phyloP scores from a whole-genome alignment of 2,113 vertebrate species.

The Gila orcuttii region DNA sequence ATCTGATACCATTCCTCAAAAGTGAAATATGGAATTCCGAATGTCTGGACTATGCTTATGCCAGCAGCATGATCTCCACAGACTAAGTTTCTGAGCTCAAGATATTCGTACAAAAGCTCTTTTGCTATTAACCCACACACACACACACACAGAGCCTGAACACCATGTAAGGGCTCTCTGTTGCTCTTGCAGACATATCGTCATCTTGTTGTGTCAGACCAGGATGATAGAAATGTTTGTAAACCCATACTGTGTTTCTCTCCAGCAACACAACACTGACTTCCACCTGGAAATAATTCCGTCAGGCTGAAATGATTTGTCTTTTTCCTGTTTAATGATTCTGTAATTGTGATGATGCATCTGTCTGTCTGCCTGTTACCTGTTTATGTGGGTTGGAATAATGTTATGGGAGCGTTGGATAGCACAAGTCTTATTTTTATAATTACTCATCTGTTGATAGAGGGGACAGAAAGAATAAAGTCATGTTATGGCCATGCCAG shows the following conservation, averaged over 20 bases:
- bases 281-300: slow-evolving; percentile 27
- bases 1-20: slow-evolving; percentile 56
- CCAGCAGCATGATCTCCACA: slow-evolving; percentile 45
- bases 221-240: slow-evolving; percentile 14
- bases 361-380: slow-evolving; percentile 30
- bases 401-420: slow-evolving; percentile 12
- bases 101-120: slow-evolving; percentile 10
- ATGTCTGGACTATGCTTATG: slow-evolving; percentile 47
- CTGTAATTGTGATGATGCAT: slow-evolving; percentile 8
- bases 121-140: background rate
- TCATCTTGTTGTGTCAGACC: background rate
- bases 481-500: slow-evolving; percentile 4
- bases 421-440: background rate
- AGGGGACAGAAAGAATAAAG: background rate
- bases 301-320: background rate
- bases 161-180: background rate
- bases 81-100: slow-evolving; percentile 7
- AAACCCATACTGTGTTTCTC: background rate
- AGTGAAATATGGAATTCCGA: slow-evolving; percentile 58
- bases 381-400: slow-evolving; percentile 29
- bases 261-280: background rate
- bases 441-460: slow-evolving; percentile 5
- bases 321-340: slow-evolving; percentile 42
- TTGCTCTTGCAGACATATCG: slow-evolving; percentile 20
- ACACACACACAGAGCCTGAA: background rate